phyloP scores from a whole-genome alignment of 2,113 vertebrate species.

The Macquaria ambigua region DNA sequence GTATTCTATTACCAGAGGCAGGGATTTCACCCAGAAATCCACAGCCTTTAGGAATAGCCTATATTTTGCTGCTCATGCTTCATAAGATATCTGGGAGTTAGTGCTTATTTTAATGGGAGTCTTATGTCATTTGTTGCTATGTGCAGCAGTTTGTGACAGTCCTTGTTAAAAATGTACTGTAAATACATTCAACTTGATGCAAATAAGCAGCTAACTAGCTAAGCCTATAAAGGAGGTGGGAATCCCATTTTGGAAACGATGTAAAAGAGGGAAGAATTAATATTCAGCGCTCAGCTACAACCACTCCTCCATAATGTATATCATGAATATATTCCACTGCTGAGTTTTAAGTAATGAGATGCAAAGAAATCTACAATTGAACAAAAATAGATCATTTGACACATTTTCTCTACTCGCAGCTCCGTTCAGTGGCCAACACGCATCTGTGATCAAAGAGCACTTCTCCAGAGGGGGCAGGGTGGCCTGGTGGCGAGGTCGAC shows the following conservation, averaged over 20 bases:
- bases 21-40: slow-evolving; percentile 66
- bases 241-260: slow-evolving; percentile 31
- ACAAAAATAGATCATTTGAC: slow-evolving; percentile 64
- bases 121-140: neutral
- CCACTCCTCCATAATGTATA: slow-evolving; percentile 61
- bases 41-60: slow-evolving; percentile 67
- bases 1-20: slow-evolving; percentile 55
- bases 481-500: neutral
- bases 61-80: slow-evolving; percentile 47
- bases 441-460: slow-evolving; percentile 59
- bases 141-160: slow-evolving; percentile 13
- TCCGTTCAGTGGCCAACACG: slow-evolving; percentile 22
- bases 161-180: slow-evolving; percentile 4
- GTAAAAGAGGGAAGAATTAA: slow-evolving; percentile 41
- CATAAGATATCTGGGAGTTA: slow-evolving; percentile 1
- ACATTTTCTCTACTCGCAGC: slow-evolving; percentile 44
- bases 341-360: slow-evolving; percentile 46
- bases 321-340: slow-evolving; percentile 57
- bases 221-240: slow-evolving; percentile 34
- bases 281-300: slow-evolving; percentile 43
- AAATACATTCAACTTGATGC: slow-evolving; percentile 10
- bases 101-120: neutral
- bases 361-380: slow-evolving; percentile 61
- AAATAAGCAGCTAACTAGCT: slow-evolving; percentile 10
- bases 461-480: slow-evolving; percentile 13